Evolutionary conservation across 1,140 invertebrate species (phyloP).

Genomic region (Cotesia typhae): DNA sequence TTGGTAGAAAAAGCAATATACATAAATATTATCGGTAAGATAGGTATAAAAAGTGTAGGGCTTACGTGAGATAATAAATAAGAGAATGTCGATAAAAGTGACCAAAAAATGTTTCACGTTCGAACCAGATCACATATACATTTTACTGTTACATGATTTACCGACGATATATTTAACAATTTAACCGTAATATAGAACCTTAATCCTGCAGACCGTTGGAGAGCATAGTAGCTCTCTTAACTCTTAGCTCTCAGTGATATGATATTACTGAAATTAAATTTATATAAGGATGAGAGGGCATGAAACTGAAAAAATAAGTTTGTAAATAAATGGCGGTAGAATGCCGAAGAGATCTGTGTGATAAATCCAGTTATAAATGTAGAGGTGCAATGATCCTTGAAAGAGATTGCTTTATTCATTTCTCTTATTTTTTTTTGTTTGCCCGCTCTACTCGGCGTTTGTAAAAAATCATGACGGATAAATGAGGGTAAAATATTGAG

Average conservation of each 20-base stretch:
- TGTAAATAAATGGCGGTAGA: background rate
- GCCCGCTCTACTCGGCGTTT: background rate
- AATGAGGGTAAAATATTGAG: too few relatives aligned
- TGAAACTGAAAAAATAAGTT: background rate
- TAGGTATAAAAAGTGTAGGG: background rate
- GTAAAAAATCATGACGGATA: too few relatives aligned
- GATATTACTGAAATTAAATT: constrained; percentile 20
- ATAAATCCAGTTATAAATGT: constrained; percentile 13
- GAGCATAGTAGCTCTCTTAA: background rate
- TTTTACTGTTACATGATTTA: constrained; percentile 37
- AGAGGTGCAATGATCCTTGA: background rate
- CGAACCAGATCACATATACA: constrained; percentile 37
- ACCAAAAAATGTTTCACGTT: constrained; percentile 41
- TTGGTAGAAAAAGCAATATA: too few relatives aligned
- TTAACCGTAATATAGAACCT: background rate
- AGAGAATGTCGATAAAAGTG: constrained; percentile 41
- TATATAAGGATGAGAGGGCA: background rate
- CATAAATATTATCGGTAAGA: too few relatives aligned
- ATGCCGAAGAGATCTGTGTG: background rate
- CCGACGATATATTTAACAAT: constrained; percentile 3
- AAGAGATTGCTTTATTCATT: constrained; percentile 3
- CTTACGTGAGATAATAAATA: constrained; percentile 39
- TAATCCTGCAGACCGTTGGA: too few relatives aligned
- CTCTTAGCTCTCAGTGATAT: background rate
- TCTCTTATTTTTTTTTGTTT: background rate